These are phyloP conservation scores for Ceratitis capitata DNA, from an alignment of 1,140 invertebrate species.

Conservation along the genomic window DNA sequence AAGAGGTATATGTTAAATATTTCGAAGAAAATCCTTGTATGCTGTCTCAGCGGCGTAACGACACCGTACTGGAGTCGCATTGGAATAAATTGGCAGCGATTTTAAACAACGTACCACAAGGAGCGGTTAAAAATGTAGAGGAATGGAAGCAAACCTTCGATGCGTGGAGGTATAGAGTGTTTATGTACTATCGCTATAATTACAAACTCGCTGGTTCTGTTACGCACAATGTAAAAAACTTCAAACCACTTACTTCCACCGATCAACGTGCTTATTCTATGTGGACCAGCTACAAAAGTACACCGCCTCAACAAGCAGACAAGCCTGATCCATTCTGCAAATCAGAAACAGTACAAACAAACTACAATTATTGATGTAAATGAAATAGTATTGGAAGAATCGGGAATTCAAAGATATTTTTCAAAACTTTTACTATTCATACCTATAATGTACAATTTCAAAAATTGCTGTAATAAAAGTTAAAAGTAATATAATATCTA, in stretches of 20 bases:
- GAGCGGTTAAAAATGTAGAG: conserved; percentile 61
- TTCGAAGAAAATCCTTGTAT: conserved; percentile 63
- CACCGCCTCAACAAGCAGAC: conserved; percentile 56
- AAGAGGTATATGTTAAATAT: conserved; percentile 61
- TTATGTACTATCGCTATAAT: conserved; percentile 62
- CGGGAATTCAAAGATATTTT: too few species aligned
- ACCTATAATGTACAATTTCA: background rate
- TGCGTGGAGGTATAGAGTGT: conserved; percentile 61
- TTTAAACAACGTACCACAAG: conserved; percentile 59
- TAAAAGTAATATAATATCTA: background rate
- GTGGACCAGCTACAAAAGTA: conserved; percentile 62
- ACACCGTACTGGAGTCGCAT: conserved; percentile 57
- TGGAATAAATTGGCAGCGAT: conserved; percentile 58
- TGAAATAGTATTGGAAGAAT: too few species aligned
- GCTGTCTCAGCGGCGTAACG: conserved; percentile 59
- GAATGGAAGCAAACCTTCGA: conserved; percentile 62
- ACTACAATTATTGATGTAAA: conserved; percentile 53
- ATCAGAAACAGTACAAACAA: conserved; percentile 54
- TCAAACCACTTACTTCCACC: conserved; percentile 58
- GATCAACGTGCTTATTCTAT: conserved; percentile 62
- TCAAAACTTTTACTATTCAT: too few species aligned
- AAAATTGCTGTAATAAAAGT: background rate
- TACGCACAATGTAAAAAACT: conserved; percentile 59
- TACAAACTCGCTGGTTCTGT: conserved; percentile 60
- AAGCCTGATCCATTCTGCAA: conserved; percentile 60